Evolutionary conservation across 92 coral and sea anemone species (phyloP).

Genomic region (Anthopleura xanthogrammica): DNA sequence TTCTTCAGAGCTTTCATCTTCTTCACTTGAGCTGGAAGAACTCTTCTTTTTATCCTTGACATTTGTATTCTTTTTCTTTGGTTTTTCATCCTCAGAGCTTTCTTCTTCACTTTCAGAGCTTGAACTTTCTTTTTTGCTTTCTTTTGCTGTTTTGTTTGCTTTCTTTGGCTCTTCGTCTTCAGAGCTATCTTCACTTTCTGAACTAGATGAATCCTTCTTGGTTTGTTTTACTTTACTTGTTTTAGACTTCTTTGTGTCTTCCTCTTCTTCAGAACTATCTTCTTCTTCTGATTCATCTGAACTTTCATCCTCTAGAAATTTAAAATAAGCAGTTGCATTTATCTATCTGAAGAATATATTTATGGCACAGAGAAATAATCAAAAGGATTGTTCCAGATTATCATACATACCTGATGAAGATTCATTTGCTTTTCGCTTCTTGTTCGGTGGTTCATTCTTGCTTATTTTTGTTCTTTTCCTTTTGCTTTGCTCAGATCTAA

Average conservation of each 20-base stretch:
- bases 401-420: conserved; percentile 5
- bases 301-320: conserved; percentile 10
- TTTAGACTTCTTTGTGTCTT: neutral
- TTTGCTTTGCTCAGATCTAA: neutral
- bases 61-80: too few species aligned
- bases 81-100: neutral
- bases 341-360: neutral
- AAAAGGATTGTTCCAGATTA: neutral
- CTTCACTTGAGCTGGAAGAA: too few species aligned
- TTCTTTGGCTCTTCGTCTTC: too few species aligned
- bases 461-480: conserved; percentile 13
- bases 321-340: neutral
- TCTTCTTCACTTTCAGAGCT: too few species aligned
- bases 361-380: neutral
- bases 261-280: neutral
- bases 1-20: neutral
- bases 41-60: too few species aligned
- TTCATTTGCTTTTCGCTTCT: conserved; percentile 16
- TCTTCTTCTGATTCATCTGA: conserved; percentile 21
- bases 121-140: too few species aligned
- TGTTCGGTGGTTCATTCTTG: conserved; percentile 13
- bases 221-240: neutral
- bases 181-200: neutral
- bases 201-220: neutral
- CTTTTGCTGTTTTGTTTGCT: too few species aligned